phyloP scores from a whole-genome alignment of 2,888 invertebrate species.

The Drosophila neonasuta region DNA sequence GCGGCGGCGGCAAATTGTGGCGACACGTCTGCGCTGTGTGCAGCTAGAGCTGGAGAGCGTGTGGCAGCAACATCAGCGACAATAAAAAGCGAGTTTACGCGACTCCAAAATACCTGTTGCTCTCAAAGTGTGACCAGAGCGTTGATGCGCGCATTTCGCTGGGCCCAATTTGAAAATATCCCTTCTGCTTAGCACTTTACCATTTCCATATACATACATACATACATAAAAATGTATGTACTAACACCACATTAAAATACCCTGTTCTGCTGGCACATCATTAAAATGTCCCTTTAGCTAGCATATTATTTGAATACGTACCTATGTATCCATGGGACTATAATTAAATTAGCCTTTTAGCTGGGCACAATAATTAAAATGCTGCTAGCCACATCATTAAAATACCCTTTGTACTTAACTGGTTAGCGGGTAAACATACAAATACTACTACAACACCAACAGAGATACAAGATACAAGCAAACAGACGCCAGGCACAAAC shows the following conservation, averaged over 20 bases:
- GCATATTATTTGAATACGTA: background rate
- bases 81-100: slow-evolving; percentile 5
- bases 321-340: slow-evolving; percentile 13
- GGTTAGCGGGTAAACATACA: slow-evolving; percentile 4
- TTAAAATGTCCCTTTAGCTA: too few relatives aligned
- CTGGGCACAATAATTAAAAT: too few relatives aligned
- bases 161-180: too few relatives aligned
- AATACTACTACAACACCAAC: slow-evolving; percentile 25
- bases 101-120: background rate
- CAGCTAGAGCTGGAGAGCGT: slow-evolving; percentile 49
- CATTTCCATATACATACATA: too few relatives aligned
- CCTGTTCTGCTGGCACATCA: too few relatives aligned
- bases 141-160: too few relatives aligned
- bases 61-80: slow-evolving; percentile 65
- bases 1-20: slow-evolving; percentile 74
- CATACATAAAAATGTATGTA: too few relatives aligned
- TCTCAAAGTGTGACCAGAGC: background rate
- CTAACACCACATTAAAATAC: too few relatives aligned
- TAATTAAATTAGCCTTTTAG: too few relatives aligned
- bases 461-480: slow-evolving; percentile 63
- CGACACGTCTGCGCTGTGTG: slow-evolving; percentile 73
- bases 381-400: too few relatives aligned
- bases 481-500: slow-evolving; percentile 50
- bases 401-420: too few relatives aligned
- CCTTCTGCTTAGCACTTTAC: too few relatives aligned